Conservation (phyloP, 23 tunicate species). For the Trididemnum clinides region DNA sequence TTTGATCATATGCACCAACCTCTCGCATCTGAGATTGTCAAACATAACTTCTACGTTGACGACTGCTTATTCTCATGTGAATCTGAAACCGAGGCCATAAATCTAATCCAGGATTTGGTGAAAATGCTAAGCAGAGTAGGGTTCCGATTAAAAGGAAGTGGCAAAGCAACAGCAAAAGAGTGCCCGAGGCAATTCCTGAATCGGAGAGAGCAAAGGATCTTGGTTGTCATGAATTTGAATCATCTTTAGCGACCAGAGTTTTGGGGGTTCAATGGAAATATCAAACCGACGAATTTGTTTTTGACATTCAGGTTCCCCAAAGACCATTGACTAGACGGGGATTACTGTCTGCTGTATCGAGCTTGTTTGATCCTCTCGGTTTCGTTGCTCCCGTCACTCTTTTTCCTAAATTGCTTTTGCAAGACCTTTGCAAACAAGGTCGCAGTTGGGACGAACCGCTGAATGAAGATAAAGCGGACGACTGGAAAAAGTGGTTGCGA, state of each 20-base stretch:
- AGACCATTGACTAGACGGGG: slow-evolving; percentile 4
- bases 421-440: background rate
- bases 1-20: background rate
- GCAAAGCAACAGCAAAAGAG: background rate
- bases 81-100: background rate
- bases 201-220: background rate
- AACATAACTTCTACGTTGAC: slow-evolving; percentile 15
- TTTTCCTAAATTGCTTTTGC: background rate
- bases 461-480: background rate
- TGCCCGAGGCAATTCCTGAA: background rate
- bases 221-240: no score
- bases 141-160: no score
- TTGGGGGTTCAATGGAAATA: slow-evolving; percentile 17
- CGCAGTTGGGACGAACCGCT: slow-evolving; percentile 8
- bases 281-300: background rate
- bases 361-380: slow-evolving; percentile 14
- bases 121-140: no score
- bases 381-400: slow-evolving; percentile 1
- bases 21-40: background rate
- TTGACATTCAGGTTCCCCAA: background rate
- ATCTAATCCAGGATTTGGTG: background rate
- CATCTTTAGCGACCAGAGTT: no score
- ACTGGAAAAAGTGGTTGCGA: slow-evolving; percentile 11
- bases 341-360: background rate
- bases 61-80: slow-evolving; percentile 12